Conservation (phyloP, 2,888 invertebrate species). For the Carterocephalus palaemon region DNA sequence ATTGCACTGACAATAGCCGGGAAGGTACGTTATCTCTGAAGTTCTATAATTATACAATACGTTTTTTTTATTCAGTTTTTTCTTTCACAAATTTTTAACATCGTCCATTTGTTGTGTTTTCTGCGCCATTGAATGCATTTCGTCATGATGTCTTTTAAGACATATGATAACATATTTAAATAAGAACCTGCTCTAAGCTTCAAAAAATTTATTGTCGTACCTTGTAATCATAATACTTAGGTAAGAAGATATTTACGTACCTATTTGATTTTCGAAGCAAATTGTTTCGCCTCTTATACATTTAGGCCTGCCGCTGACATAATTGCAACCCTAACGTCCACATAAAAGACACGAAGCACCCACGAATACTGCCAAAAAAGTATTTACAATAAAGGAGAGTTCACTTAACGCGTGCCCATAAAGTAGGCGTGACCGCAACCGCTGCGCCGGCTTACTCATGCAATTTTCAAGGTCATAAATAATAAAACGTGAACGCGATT, state of each 20-base stretch:
- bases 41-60: not conserved
- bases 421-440: conserved; percentile 74
- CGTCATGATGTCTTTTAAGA: no score
- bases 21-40: conserved; percentile 30
- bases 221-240: no score
- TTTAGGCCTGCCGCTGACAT: conserved; percentile 31
- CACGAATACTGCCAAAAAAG: conserved; percentile 52
- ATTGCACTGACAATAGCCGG: conserved; percentile 39
- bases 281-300: conserved; percentile 13
- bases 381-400: conserved; percentile 56
- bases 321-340: conserved; percentile 34
- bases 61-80: not conserved
- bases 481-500: conserved; percentile 73
- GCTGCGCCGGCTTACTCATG: conserved; percentile 70
- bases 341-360: conserved; percentile 28
- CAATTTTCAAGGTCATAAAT: conserved; percentile 78
- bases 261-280: conserved; percentile 3
- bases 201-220: no score
- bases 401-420: conserved; percentile 68
- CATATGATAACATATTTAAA: not conserved
- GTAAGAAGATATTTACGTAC: no score
- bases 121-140: no score
- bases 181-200: no score
- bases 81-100: no score
- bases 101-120: no score